Conservation (phyloP, 92 coral and sea anemone genomes). For the Actinernus sp. region DNA sequence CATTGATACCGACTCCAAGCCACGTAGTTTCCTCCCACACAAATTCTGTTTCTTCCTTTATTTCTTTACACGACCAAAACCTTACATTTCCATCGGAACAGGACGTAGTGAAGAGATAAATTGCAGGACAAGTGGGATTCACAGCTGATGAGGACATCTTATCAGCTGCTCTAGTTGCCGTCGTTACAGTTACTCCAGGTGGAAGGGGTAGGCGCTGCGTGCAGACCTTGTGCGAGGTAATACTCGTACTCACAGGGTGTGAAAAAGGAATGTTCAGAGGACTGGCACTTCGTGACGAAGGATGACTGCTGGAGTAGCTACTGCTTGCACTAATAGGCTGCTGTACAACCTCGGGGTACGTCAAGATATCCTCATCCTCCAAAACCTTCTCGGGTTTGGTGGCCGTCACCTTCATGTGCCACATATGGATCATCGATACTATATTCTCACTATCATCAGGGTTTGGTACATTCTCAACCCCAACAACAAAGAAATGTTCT, state of each 20-base stretch:
- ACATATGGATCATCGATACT: constrained; percentile 76
- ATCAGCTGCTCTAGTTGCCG: constrained; percentile 98
- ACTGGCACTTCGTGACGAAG: constrained; percentile 73
- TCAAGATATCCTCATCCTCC: constrained; percentile 50
- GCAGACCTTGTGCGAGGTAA: constrained; percentile 74
- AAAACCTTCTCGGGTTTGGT: constrained; percentile 67
- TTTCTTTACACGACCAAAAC: constrained; percentile 94
- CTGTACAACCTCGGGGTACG: constrained; percentile 67
- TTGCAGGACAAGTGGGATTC: constrained; percentile 90
- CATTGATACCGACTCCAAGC: constrained; percentile 31
- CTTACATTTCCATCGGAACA: constrained; percentile 94
- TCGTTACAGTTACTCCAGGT: constrained; percentile 68
- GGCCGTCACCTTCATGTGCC: constrained; percentile 90
- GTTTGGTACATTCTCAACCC: constrained; percentile 66
- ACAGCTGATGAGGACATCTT: constrained; percentile 97
- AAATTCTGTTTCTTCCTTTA: constrained; percentile 40
- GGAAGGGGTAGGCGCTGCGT: constrained; percentile 83
- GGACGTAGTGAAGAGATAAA: constrained; percentile 88
- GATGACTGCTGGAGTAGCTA: constrained; percentile 69
- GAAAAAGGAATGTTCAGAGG: constrained; percentile 70
- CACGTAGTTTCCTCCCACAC: constrained; percentile 83
- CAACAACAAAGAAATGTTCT: constrained; percentile 79
- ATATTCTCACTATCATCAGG: constrained; percentile 17
- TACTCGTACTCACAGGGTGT: constrained; percentile 78
- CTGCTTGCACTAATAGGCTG: constrained; percentile 67